A percentile compares a stretch with the other conserved stretches of the same genome.
These are phyloP conservation scores for Catamblyrhynchus diadema DNA, from an alignment of 2,797 vertebrate genomes.

Conservation along the genomic window DNA sequence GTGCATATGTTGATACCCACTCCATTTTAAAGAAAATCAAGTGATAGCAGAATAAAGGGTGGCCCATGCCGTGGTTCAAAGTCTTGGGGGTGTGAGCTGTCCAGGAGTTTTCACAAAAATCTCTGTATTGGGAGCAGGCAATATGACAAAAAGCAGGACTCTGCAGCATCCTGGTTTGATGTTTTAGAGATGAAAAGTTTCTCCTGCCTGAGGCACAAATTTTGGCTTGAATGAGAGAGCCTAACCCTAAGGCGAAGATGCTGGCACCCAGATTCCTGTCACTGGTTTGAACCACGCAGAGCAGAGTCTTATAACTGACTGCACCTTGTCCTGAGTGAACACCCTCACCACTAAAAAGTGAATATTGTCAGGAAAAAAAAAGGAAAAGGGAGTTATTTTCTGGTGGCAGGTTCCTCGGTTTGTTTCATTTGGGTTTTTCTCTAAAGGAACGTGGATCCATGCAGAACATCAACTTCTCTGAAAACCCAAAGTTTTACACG, in stretches of 20 bases:
- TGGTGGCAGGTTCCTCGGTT: neutral
- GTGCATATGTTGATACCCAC: neutral
- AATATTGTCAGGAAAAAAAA: neutral
- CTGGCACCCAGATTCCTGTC: neutral
- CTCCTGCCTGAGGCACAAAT: conserved; percentile 12
- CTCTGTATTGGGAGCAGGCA: neutral
- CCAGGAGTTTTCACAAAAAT: conserved; percentile 1
- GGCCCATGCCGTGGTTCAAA: neutral
- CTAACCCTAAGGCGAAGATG: neutral
- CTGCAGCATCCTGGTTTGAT: neutral
- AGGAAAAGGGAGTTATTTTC: neutral
- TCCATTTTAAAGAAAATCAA: neutral
- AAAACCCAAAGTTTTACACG: neutral
- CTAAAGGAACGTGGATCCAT: neutral
- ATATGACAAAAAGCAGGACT: neutral
- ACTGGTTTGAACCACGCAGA: neutral
- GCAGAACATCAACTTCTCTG: neutral
- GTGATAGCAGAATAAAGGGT: neutral
- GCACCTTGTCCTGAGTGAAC: neutral
- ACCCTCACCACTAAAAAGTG: neutral
- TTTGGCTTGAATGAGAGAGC: conserved; percentile 26
- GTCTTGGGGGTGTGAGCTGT: neutral
- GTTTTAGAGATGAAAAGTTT: conserved; percentile 18
- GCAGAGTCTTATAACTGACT: neutral
- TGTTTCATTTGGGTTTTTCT: neutral